Evolutionary conservation across 1,140 invertebrate genomes (phyloP), one percentile per base, ranked within the genome.

Genomic region (Drosophila cardini): DNA sequence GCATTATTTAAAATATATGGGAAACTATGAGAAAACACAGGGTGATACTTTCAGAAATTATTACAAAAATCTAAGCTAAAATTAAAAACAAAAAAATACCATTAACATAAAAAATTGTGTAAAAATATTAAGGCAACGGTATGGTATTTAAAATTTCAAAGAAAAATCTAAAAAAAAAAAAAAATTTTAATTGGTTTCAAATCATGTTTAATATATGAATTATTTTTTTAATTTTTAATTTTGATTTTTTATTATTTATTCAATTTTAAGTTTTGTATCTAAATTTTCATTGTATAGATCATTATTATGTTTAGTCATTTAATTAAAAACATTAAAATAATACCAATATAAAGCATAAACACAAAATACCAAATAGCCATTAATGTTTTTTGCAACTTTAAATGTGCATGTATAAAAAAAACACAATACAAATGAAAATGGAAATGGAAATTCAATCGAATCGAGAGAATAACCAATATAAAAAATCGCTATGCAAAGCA

Each of bases 1-100:
- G 63, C 46, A 57, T 69, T 69, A 72, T 72, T 72, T 67, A 53
- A 68, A 61, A 69, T 55, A 72, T 55, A 74, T 74, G 71, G 64
- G 34, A 82, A 87, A 89, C 84, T 89, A 91, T 85, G 84, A 84
- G 72, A 91, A 91, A 91, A 91, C 78, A 91, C 89, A 91, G 89
- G 89, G 89, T 91, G 89, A 91, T 91, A 91, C 87, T 87, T 87
- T 90, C 77, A 87, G 74, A 90, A 90, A 90, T 90, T 80, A 86
- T 79, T 87, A 86, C 79, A 87, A 86, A 58, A 46, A 52, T n/a
- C 26, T 72, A 68, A 76, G 63, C 32, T 57, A 74, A 80, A 72
- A 63, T 43, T 68, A 57, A 78, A 83, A 56, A 4, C 18, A 58
- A 65, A 60, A 72, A 69, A 18, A 26, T 26, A 26, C 21, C 21